A percentile compares a stretch with the other conserved stretches of the same genome.
Evolutionary conservation across 2,797 vertebrate genomes (phyloP).

Genomic region (Anabacerthia variegaticeps): DNA sequence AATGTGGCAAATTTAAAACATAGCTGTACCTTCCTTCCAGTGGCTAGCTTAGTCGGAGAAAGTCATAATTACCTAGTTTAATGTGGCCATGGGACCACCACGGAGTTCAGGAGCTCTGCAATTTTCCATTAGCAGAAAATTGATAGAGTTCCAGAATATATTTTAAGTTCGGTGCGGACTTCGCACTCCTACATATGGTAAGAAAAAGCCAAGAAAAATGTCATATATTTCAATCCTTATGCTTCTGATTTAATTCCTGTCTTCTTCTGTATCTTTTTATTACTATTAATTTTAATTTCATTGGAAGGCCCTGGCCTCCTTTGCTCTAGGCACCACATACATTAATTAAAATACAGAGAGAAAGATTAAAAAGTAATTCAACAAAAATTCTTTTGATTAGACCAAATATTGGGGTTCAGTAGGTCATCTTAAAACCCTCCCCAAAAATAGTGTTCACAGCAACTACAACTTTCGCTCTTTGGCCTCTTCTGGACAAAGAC

Average conservation of each 20-base stretch:
- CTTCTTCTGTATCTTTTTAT: conserved; percentile 19
- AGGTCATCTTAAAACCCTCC: not conserved
- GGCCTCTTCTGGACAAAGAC: not conserved
- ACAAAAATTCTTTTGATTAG: conserved; percentile 4
- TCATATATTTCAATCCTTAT: conserved; percentile 17
- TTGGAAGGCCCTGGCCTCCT: conserved; percentile 30
- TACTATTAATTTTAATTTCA: conserved; percentile 50
- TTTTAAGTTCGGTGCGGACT: not conserved
- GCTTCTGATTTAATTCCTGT: conserved; percentile 13
- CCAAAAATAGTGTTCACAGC: not conserved
- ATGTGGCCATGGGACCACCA: not conserved
- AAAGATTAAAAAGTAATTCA: conserved; percentile 32
- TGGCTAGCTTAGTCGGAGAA: not conserved
- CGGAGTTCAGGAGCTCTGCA: not conserved
- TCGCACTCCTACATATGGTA: not conserved
- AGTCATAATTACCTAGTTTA: not conserved
- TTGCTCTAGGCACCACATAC: conserved; percentile 40
- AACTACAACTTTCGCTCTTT: not conserved
- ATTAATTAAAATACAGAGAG: conserved; percentile 55
- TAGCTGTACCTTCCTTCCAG: not conserved
- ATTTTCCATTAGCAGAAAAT: not conserved
- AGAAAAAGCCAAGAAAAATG: conserved; percentile 14
- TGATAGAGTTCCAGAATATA: conserved; percentile 3
- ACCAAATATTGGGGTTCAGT: not conserved
- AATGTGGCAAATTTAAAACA: not conserved